Evolutionary conservation across 2,888 invertebrate genomes (phyloP).

Genomic region (Acanthoscelides obtectus): DNA sequence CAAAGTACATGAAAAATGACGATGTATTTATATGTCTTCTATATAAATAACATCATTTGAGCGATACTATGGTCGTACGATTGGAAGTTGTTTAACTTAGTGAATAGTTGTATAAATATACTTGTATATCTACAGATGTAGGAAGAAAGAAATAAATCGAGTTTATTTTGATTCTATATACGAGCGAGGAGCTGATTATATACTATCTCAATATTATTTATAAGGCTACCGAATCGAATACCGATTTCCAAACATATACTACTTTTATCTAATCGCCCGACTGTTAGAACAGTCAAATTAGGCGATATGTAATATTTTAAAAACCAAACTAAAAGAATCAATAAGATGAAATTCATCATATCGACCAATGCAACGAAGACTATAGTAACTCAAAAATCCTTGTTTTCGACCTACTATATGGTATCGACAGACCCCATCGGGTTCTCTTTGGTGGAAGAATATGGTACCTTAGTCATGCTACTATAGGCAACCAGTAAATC

Average conservation of each 20-base stretch:
- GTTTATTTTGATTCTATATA: neutral
- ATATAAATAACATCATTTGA: neutral
- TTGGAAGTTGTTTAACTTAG: neutral
- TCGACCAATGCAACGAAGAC: too few species aligned
- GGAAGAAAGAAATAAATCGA: neutral
- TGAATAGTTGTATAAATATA: neutral
- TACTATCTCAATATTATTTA: neutral
- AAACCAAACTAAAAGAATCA: too few species aligned
- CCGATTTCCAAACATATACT: neutral
- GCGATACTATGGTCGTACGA: neutral
- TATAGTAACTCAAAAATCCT: too few species aligned
- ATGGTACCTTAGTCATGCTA: too few species aligned
- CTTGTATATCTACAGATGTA: neutral
- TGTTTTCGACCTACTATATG: too few species aligned
- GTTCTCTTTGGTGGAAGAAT: too few species aligned
- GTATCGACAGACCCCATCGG: too few species aligned
- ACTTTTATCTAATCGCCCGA: neutral
- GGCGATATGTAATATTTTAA: too few species aligned
- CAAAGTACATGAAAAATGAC: too few species aligned
- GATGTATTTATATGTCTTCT: too few species aligned
- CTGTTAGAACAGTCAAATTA: neutral
- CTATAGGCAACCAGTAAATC: too few species aligned
- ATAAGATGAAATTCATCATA: too few species aligned
- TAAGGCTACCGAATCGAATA: neutral
- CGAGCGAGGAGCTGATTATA: neutral